These are phyloP conservation scores for Apoda limacodes DNA, from an alignment of 2,888 invertebrate species.

Conservation along the genomic window DNA sequence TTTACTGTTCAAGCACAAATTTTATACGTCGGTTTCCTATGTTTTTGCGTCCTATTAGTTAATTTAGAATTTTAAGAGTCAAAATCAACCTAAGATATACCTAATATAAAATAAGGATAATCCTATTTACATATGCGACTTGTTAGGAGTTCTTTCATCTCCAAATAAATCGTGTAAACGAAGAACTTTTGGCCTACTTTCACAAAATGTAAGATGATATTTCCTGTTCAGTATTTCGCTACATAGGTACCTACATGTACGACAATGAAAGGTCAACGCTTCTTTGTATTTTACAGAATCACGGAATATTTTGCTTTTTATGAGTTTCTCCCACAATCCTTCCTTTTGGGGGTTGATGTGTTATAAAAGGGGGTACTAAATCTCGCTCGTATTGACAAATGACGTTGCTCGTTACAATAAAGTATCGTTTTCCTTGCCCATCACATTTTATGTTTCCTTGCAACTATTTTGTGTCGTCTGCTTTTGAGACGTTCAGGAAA, in stretches of 20 bases:
- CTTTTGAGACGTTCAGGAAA: neutral
- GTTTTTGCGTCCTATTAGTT: too few relatives aligned
- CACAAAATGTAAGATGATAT: conserved; percentile 52
- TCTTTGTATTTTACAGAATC: neutral
- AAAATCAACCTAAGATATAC: too few relatives aligned
- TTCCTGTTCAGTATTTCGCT: conserved; percentile 48
- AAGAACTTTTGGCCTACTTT: conserved; percentile 41
- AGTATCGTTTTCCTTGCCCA: conserved; percentile 38
- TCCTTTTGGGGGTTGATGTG: conserved; percentile 16
- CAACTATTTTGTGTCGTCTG: conserved; percentile 18
- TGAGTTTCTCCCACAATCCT: neutral
- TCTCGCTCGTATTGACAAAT: conserved; percentile 50
- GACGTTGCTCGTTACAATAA: conserved; percentile 43
- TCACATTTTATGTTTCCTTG: conserved; percentile 40
- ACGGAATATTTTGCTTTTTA: neutral
- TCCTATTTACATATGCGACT: too few relatives aligned
- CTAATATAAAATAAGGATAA: too few relatives aligned
- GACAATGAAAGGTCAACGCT: too few relatives aligned
- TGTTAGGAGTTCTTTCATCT: too few relatives aligned
- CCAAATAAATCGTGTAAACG: too few relatives aligned
- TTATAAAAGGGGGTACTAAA: conserved; percentile 45
- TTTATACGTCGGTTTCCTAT: too few relatives aligned
- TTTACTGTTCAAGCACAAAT: too few relatives aligned
- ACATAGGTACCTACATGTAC: too few relatives aligned
- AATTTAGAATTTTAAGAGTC: too few relatives aligned